These are phyloP conservation scores for Falco berigora DNA, from an alignment of 2,797 vertebrate genomes.

Conservation along the genomic window DNA sequence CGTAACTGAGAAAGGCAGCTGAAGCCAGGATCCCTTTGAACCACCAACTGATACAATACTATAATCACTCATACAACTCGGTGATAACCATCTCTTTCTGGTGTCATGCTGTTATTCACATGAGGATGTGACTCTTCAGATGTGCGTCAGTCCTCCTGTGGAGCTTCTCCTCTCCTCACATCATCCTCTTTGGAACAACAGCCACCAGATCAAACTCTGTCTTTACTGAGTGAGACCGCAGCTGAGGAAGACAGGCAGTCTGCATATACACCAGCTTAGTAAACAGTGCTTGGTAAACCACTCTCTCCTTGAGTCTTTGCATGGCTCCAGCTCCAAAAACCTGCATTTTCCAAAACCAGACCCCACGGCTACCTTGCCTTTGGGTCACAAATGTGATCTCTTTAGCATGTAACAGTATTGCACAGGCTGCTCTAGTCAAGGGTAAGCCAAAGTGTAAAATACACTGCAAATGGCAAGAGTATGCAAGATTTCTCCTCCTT, in stretches of 20 bases:
- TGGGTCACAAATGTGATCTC: not conserved
- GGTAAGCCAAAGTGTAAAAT: not conserved
- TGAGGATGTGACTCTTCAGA: slow-evolving; percentile 28
- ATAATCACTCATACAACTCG: not conserved
- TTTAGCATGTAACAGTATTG: not conserved
- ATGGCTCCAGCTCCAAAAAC: not conserved
- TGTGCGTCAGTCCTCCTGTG: not conserved
- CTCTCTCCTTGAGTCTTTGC: not conserved
- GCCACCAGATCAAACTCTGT: not conserved
- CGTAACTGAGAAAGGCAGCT: not conserved
- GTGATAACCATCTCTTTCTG: slow-evolving; percentile 31
- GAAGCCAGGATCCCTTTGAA: slow-evolving; percentile 19
- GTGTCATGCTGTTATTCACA: slow-evolving; percentile 23
- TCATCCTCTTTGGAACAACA: not conserved
- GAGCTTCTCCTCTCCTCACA: not conserved
- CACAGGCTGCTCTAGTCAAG: not conserved
- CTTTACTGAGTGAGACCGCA: not conserved
- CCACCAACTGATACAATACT: not conserved
- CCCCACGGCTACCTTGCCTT: not conserved
- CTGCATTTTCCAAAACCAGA: not conserved
- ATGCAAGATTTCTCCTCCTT: not conserved
- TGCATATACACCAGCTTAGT: not conserved
- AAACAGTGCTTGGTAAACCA: not conserved
- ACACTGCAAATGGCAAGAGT: not conserved
- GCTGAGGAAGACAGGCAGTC: not conserved